Evolutionary conservation across 2,797 vertebrate species (phyloP).

Genomic region (Tiaroga cobitis): DNA sequence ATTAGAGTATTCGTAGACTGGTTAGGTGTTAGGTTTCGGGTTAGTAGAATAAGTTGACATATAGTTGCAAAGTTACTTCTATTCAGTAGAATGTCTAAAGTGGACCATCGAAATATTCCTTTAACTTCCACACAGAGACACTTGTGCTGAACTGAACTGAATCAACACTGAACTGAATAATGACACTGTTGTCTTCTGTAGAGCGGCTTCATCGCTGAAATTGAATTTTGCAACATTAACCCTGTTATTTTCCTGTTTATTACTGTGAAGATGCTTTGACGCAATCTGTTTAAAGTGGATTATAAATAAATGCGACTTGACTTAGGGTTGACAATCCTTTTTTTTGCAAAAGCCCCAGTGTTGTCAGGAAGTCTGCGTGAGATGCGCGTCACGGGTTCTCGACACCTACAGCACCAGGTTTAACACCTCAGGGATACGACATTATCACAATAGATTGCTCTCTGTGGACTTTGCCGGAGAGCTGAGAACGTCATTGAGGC

Average conservation of each 20-base stretch:
- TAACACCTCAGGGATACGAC: conserved; percentile 49
- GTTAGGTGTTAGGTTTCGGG: background rate
- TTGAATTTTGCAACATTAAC: background rate
- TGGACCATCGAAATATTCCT: background rate
- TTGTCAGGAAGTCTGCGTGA: conserved; percentile 14
- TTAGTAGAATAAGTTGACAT: background rate
- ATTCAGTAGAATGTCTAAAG: background rate
- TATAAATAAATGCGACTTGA: background rate
- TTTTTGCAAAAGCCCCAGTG: background rate
- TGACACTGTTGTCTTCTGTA: background rate
- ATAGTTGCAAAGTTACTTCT: background rate
- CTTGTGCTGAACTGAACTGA: too few relatives aligned
- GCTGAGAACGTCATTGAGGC: conserved; percentile 42
- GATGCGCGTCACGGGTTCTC: conserved; percentile 28
- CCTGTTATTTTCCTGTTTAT: background rate
- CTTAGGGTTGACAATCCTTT: background rate
- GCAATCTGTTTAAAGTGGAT: background rate
- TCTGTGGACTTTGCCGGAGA: conserved; percentile 48
- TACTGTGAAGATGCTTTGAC: background rate
- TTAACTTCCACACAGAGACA: background rate
- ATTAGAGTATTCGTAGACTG: background rate
- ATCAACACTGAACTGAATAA: background rate
- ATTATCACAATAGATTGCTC: conserved; percentile 48
- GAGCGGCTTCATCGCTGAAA: background rate
- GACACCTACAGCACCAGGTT: conserved; percentile 36